phyloP scores from a whole-genome alignment of 2,113 vertebrate species.

The Cebidichthys violaceus region DNA sequence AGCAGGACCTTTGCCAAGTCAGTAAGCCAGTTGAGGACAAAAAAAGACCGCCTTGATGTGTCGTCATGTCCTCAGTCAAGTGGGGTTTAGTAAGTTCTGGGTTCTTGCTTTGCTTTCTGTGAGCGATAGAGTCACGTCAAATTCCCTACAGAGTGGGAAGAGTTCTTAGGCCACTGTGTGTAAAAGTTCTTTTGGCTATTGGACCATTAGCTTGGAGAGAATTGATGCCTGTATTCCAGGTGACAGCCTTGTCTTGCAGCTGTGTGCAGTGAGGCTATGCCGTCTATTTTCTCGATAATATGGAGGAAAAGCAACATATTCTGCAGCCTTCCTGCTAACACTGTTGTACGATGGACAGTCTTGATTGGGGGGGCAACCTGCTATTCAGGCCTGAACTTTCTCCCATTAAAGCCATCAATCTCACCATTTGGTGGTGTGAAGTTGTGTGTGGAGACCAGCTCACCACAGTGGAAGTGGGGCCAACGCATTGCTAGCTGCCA shows the following conservation, averaged over 20 bases:
- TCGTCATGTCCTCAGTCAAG: background rate
- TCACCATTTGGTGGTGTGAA: background rate
- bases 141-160: background rate
- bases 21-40: background rate
- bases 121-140: background rate
- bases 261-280: background rate
- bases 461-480: background rate
- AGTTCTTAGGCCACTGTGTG: background rate
- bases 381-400: constrained; percentile 6
- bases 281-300: background rate
- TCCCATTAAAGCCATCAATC: constrained; percentile 5
- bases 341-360: background rate
- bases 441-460: background rate
- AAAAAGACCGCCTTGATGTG: background rate
- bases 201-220: background rate
- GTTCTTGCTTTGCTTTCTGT: background rate
- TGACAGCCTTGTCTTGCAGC: background rate
- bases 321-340: background rate
- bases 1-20: background rate
- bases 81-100: background rate
- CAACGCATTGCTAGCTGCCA: background rate
- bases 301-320: constrained; percentile 1
- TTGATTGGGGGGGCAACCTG: constrained; percentile 1
- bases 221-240: background rate
- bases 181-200: background rate